Evolutionary conservation across 2,797 vertebrate genomes (phyloP), one percentile per base, ranked within the genome.

Genomic region (Rhinichthys osculus): DNA sequence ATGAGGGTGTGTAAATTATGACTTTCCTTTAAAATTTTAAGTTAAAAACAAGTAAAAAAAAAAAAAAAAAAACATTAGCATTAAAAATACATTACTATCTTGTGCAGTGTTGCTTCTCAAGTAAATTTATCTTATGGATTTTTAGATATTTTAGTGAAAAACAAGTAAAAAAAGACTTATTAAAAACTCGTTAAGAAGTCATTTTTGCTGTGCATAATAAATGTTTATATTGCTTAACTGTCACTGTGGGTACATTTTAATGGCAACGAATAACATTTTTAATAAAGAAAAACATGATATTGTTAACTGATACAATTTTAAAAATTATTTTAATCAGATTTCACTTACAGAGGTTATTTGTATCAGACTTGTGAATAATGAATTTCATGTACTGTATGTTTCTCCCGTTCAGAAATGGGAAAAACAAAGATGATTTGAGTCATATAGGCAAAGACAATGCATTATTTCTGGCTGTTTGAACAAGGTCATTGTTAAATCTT

Each of bases 191-290:
- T 76, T 76, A 59, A 59, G 7, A 57, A 42, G 35, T 40, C 2
- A 35, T 78, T 40, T 52, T 40, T 62, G 16, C 35, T 17, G 23
- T 62, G 23, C 76, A 42, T 62, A 44, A 78, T 42, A 59, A 27
- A 78, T 62, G 35, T 64, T 42, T 19, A 62, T 78, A 62, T 78
- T 78, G 35, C 57, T 62, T 13, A 27, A 27, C 40, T 62, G n/a
- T 78, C 57, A 30, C 38, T 27, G 23, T 2, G 16, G n/a, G 57
- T 44, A 19, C n/a, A 78, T 59, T 59, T 77, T 78, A 78, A 78
- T 42, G 76, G 38, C 52, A n/a, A 17, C 1, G 3, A 19, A 62
- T 57, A 14, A 38, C 30, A 76, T 50, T 50, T 50, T 50, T 5
- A 54, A 57, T 21, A 13, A 23, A 19, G 38, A 21, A 33, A 21